Evolutionary conservation across 1,140 invertebrate species (phyloP), one percentile per base, ranked within the genome.

Genomic region (Berghia stephanieae): DNA sequence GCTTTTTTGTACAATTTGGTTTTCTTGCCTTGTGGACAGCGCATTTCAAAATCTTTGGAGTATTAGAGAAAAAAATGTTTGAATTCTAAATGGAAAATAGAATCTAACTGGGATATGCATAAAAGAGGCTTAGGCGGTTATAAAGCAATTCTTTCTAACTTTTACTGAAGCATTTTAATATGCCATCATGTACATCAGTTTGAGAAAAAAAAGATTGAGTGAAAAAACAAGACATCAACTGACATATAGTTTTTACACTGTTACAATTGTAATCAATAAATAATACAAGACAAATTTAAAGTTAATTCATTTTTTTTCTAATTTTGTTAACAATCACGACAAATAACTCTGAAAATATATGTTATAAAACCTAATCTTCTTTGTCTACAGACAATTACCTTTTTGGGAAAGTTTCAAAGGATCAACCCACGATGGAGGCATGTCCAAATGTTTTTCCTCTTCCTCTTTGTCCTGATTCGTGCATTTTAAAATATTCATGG

Each of bases 371-470:
- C n/a, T n/a, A n/a, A 24, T 63, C 34, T 63, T 16, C 27, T 16
- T 63, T 27, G 18, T 74, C 6, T 4, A 27, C 57, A 70, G 34
- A 36, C 16, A 67, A 44, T 31, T 68, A 94, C 94, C 93, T 85
- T 92, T 89, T 79, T 91, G 89, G 0, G 92, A 89, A 31, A 97
- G 92, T 67, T 92, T 89, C 8, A 96, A 91, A 55, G 92, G 91
- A 68, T 92, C 90, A 5, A 95, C 93, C 93, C 95, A 97, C 43
- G 94, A 94, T 16, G 90, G 86, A 0, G 95, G 94, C 91, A 95
- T 93, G 80, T 75, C 73, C 55, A 75, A 66, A 66, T 43, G 73
- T 21, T 43, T 13, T 71, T 71, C 69, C 49, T 71, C 69, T 44
- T 68, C 40, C 21, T 79, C 78, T 52, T 75, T 79, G 31, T 79